phyloP scores from a whole-genome alignment of 2,113 vertebrate species.

The Trematomus loennbergii region DNA sequence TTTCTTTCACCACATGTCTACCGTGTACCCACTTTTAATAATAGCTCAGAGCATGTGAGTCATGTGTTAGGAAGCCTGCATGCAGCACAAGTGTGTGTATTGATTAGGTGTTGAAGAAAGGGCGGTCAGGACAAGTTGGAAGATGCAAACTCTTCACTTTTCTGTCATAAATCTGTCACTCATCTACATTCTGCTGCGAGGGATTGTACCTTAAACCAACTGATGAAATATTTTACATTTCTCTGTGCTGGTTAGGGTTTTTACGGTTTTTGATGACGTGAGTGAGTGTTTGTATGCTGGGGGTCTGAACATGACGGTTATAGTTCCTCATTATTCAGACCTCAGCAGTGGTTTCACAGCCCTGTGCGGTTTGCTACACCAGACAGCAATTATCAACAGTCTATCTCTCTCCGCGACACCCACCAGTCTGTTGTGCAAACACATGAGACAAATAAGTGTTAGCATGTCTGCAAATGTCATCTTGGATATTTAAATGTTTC shows the following conservation, averaged over 20 bases:
- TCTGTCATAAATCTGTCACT: not conserved
- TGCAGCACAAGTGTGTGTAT: conserved; percentile 33
- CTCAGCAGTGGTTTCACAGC: conserved; percentile 76
- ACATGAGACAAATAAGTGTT: conserved; percentile 27
- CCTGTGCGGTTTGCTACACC: conserved; percentile 62
- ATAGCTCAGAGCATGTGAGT: conserved; percentile 58
- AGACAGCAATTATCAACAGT: conserved; percentile 76
- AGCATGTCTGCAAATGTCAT: conserved; percentile 8
- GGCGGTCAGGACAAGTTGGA: conserved; percentile 25
- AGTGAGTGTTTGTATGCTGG: conserved; percentile 14
- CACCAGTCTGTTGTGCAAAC: conserved; percentile 35
- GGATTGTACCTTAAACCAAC: conserved; percentile 17
- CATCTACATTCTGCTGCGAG: conserved; percentile 10
- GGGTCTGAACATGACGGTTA: conserved; percentile 69
- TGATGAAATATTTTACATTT: not conserved
- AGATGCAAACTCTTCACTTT: conserved; percentile 32
- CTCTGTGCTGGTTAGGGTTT: not conserved
- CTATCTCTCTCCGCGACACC: conserved; percentile 39
- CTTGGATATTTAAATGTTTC: not conserved
- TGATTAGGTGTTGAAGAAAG: conserved; percentile 57
- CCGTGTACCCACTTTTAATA: conserved; percentile 66
- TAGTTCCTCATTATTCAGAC: conserved; percentile 77
- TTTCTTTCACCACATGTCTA: conserved; percentile 65
- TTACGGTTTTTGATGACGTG: not conserved
- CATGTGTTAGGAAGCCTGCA: conserved; percentile 42